Percentiles rank a stretch among this genome's conserved stretches.
Conservation (phyloP, 2,888 invertebrate species). For the Bembecia ichneumoniformis region DNA sequence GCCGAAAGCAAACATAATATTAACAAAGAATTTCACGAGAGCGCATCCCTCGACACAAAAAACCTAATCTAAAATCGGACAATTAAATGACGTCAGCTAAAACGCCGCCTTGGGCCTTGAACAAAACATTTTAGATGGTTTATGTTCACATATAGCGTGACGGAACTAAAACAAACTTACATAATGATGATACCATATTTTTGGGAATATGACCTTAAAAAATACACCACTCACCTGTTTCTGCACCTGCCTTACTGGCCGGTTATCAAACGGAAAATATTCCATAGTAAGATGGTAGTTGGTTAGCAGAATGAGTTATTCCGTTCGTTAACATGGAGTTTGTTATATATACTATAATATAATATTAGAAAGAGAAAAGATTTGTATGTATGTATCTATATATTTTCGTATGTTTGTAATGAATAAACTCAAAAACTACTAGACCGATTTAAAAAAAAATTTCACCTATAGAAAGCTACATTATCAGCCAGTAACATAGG, state of each 20-base stretch:
- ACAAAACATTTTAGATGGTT: conserved; percentile 39
- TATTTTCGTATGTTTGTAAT: too few species aligned
- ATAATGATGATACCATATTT: conserved; percentile 43
- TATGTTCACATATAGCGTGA: conserved; percentile 49
- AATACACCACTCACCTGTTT: conserved; percentile 46
- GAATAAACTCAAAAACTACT: too few species aligned
- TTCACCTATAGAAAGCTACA: too few species aligned
- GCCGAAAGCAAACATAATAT: conserved; percentile 41
- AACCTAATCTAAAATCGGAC: conserved; percentile 51
- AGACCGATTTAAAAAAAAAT: too few species aligned
- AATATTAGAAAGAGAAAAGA: too few species aligned
- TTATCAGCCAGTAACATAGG: too few species aligned
- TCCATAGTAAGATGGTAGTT: too few species aligned
- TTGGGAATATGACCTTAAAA: conserved; percentile 25
- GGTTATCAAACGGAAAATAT: conserved; percentile 11
- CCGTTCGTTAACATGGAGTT: too few species aligned
- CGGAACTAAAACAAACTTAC: conserved; percentile 62
- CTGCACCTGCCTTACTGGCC: conserved; percentile 56
- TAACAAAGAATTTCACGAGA: conserved; percentile 44
- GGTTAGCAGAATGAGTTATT: too few species aligned
- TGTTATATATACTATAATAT: too few species aligned
- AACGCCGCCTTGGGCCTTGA: conserved; percentile 29
- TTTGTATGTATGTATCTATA: too few species aligned
- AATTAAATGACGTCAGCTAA: conserved; percentile 61
- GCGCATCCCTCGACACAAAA: conserved; percentile 31